phyloP scores from a whole-genome alignment of 2,797 vertebrate species.

The Mormyrus hasselquistii region DNA sequence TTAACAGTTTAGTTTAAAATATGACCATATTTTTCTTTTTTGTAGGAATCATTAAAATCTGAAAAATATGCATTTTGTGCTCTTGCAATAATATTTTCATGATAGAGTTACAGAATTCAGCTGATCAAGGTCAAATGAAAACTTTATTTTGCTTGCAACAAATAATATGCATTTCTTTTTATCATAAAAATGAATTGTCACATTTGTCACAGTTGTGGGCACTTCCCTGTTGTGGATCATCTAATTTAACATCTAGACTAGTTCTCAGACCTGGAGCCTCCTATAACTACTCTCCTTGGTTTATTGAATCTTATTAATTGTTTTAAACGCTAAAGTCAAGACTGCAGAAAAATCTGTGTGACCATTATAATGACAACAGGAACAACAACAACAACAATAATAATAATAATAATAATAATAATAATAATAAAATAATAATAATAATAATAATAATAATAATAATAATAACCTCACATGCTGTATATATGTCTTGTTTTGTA shows the following conservation, averaged over 20 bases:
- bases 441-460: not conserved
- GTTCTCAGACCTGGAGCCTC: not conserved
- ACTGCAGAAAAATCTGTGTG: not conserved
- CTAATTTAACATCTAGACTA: not conserved
- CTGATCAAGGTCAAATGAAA: not conserved
- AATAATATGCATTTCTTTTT: not conserved
- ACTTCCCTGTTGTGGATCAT: not conserved
- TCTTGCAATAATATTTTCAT: not conserved
- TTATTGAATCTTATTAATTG: not conserved
- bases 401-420: not conserved
- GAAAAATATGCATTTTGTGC: not conserved
- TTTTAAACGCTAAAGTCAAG: not conserved
- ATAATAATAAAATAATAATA: not conserved
- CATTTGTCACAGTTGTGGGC: not conserved
- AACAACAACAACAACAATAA: not conserved
- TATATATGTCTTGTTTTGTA: not conserved
- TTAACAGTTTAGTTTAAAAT: not conserved
- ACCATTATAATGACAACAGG: not conserved
- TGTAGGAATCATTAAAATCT: not conserved
- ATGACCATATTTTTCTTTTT: not conserved
- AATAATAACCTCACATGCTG: not conserved
- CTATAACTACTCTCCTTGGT: not conserved
- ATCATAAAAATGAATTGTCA: not conserved
- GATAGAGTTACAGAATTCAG: not conserved
- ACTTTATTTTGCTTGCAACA: not conserved